Conservation (phyloP, 2,797 vertebrate genomes). For the Orientallactaga sibirica region DNA sequence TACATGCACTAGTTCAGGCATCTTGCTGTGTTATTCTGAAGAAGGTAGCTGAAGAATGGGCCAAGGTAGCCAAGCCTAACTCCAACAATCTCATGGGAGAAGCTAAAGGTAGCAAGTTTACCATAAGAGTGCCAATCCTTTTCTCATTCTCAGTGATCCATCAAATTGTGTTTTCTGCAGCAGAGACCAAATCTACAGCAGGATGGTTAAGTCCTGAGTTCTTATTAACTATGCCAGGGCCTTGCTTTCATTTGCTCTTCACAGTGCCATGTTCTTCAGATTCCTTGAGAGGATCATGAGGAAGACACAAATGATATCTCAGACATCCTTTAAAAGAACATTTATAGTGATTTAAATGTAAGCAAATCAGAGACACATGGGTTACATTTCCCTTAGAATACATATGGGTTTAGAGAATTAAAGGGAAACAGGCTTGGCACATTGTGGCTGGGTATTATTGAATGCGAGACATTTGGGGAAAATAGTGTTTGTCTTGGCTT, state of each 20-base stretch:
- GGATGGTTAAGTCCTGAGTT: background rate
- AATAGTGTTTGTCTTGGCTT: slow-evolving; percentile 58
- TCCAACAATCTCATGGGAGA: background rate
- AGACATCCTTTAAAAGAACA: slow-evolving; percentile 56
- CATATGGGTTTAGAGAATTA: slow-evolving; percentile 78
- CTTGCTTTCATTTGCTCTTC: background rate
- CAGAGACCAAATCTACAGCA: background rate
- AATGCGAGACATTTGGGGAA: slow-evolving; percentile 81
- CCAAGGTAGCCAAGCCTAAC: background rate
- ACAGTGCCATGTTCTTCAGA: slow-evolving; percentile 35
- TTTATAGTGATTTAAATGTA: slow-evolving; percentile 82
- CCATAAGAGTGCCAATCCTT: background rate
- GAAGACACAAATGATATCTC: slow-evolving; percentile 67
- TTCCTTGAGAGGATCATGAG: slow-evolving; percentile 34
- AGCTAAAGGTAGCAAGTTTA: background rate
- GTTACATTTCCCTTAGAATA: slow-evolving; percentile 79
- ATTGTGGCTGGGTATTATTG: slow-evolving; percentile 76
- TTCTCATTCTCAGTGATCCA: background rate
- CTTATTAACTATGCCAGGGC: background rate
- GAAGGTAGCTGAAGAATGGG: background rate
- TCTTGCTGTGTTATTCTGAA: background rate
- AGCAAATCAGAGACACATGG: slow-evolving; percentile 82
- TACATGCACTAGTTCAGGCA: background rate
- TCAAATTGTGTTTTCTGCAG: background rate
- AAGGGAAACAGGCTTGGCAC: slow-evolving; percentile 79